A percentile compares a stretch with the other conserved stretches of the same genome.
Evolutionary conservation across 2,797 vertebrate species (phyloP).

Genomic region (Betta splendens): DNA sequence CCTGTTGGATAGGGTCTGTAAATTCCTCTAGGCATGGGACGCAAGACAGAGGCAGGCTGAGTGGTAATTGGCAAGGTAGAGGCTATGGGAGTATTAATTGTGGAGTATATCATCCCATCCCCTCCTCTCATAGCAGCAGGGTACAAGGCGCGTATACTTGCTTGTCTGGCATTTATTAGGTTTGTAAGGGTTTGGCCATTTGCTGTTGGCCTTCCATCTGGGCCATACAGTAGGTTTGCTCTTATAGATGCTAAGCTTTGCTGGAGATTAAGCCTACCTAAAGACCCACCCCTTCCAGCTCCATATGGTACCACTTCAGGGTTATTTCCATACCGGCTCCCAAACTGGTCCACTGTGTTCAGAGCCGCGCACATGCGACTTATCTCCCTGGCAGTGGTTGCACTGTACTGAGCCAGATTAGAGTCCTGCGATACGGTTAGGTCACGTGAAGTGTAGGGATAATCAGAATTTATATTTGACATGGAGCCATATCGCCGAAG

Average conservation of each 20-base stretch:
- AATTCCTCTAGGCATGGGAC: slow-evolving; percentile 88
- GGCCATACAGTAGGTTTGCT: slow-evolving; percentile 88
- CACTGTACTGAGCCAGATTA: slow-evolving; percentile 96
- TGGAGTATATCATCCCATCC: slow-evolving; percentile 99
- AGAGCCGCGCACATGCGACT: slow-evolving; percentile 98
- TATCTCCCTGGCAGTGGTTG: slow-evolving; percentile 96
- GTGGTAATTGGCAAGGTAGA: slow-evolving; percentile 99
- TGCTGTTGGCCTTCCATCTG: slow-evolving; percentile 83
- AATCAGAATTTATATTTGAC: slow-evolving; percentile 96
- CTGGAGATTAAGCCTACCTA: slow-evolving; percentile 81
- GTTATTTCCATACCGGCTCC: slow-evolving; percentile 85
- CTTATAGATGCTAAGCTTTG: slow-evolving; percentile 87
- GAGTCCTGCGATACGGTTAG: slow-evolving; percentile 88
- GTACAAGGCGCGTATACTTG: slow-evolving; percentile 88
- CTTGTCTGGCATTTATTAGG: slow-evolving; percentile 86
- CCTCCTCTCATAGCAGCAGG: slow-evolving; percentile 91
- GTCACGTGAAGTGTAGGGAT: slow-evolving; percentile 85
- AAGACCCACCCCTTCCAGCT: slow-evolving; percentile 78
- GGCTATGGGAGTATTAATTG: slow-evolving; percentile 97
- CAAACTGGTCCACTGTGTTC: slow-evolving; percentile 95
- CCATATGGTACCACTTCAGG: slow-evolving; percentile 89
- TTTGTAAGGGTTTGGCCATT: slow-evolving; percentile 87
- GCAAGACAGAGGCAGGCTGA: slow-evolving; percentile 90
- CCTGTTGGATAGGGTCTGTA: slow-evolving; percentile 89
- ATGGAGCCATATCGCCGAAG: slow-evolving; percentile 94